These are phyloP conservation scores for Felis chaus DNA, from an alignment of 2,113 vertebrate genomes.

Conservation along the genomic window DNA sequence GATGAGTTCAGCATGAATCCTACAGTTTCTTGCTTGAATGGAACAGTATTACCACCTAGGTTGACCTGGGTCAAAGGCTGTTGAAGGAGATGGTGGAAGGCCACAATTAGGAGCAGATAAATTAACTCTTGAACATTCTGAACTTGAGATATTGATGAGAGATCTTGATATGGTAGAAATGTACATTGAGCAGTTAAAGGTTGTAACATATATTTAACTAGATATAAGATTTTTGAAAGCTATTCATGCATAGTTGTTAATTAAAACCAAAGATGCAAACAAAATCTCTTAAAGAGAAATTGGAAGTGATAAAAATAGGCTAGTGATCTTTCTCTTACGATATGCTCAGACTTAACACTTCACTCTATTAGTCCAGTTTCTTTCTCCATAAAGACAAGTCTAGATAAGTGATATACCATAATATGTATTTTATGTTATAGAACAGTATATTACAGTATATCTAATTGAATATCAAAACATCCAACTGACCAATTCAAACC, in stretches of 20 bases:
- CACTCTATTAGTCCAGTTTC: neutral
- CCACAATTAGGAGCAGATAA: neutral
- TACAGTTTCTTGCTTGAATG: neutral
- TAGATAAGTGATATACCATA: neutral
- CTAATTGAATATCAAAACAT: neutral
- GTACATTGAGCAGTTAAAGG: neutral
- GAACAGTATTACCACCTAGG: neutral
- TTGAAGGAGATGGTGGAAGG: neutral
- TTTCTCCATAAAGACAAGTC: neutral
- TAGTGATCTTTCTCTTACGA: neutral
- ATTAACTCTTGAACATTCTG: neutral
- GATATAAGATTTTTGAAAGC: neutral
- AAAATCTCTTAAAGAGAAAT: neutral
- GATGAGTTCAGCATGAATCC: neutral
- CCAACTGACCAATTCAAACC: neutral
- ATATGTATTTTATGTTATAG: neutral
- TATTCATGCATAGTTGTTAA: neutral
- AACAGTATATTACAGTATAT: neutral
- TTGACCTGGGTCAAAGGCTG: neutral
- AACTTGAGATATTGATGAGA: neutral
- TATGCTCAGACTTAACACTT: neutral
- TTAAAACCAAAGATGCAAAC: slow-evolving; percentile 33
- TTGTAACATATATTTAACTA: neutral
- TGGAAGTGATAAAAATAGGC: neutral
- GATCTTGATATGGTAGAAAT: neutral